These are phyloP conservation scores for Myrmophylax atrothorax DNA, from an alignment of 2,113 vertebrate genomes.

Conservation along the genomic window DNA sequence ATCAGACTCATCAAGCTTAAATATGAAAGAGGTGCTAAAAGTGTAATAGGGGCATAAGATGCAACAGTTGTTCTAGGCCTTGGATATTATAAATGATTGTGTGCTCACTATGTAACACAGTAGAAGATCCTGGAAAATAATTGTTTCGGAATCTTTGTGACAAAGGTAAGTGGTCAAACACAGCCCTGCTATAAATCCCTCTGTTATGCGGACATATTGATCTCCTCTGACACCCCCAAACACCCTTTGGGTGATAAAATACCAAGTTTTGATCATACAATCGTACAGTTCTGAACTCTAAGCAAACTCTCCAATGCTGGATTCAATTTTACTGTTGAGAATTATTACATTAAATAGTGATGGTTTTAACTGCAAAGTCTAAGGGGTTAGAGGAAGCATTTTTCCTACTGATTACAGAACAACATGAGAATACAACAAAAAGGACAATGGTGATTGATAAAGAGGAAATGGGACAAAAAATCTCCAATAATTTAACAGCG, in stretches of 20 bases:
- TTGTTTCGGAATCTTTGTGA: constrained; percentile 28
- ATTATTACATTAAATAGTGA: not conserved
- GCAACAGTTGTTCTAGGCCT: not conserved
- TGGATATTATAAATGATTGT: not conserved
- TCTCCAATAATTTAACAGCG: not conserved
- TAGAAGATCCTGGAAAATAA: constrained; percentile 29
- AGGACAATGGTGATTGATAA: not conserved
- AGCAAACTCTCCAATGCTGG: not conserved
- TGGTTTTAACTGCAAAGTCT: not conserved
- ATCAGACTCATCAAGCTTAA: constrained; percentile 41
- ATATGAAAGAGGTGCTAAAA: not conserved
- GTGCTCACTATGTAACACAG: not conserved
- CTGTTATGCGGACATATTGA: not conserved
- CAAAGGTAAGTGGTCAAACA: not conserved
- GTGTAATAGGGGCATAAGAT: not conserved
- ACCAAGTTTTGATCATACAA: not conserved
- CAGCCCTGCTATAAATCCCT: not conserved
- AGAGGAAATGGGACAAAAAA: not conserved
- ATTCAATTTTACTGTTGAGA: not conserved
- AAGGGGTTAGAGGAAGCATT: not conserved
- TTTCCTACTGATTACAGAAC: not conserved
- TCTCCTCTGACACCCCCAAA: not conserved
- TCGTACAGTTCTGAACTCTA: not conserved
- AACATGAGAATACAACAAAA: not conserved
- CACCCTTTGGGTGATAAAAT: not conserved